Percentiles rank a stretch among this genome's conserved stretches.
These are phyloP conservation scores for Pangasius mekongensis DNA, from an alignment of 2,797 vertebrate species.

Conservation along the genomic window DNA sequence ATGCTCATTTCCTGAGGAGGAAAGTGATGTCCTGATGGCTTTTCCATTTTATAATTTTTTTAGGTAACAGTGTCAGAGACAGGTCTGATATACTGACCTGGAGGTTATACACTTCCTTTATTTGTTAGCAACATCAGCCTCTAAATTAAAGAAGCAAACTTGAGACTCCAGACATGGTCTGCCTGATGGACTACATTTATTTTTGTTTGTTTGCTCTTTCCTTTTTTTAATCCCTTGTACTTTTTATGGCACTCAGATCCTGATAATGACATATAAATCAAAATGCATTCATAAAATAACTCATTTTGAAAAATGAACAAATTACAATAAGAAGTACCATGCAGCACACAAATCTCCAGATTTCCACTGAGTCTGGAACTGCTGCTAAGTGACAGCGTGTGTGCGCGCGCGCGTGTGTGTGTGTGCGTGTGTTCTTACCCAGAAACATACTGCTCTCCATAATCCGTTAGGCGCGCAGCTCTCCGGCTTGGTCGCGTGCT, in stretches of 20 bases:
- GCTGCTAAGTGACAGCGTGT: not conserved
- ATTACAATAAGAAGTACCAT: not conserved
- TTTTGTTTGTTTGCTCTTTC: not conserved
- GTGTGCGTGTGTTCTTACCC: constrained; percentile 76
- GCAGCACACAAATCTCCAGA: not conserved
- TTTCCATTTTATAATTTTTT: not conserved
- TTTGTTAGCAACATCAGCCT: not conserved
- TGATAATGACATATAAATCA: not conserved
- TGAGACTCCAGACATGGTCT: not conserved
- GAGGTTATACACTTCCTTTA: not conserved
- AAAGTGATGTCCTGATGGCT: not conserved
- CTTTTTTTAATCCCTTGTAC: not conserved
- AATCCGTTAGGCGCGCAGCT: constrained; percentile 81
- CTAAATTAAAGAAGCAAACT: not conserved
- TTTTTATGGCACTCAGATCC: not conserved
- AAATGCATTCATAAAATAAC: not conserved
- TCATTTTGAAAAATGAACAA: too few species aligned
- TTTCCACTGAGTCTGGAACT: not conserved
- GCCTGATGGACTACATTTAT: not conserved
- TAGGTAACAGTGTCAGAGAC: not conserved
- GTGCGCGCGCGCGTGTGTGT: not conserved
- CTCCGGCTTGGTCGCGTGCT: constrained; percentile 74
- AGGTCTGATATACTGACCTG: not conserved
- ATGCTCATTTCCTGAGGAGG: not conserved
- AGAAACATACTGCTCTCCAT: constrained; percentile 97